Conservation (phyloP, 2,888 invertebrate genomes). For the Agonopterix arenella region DNA sequence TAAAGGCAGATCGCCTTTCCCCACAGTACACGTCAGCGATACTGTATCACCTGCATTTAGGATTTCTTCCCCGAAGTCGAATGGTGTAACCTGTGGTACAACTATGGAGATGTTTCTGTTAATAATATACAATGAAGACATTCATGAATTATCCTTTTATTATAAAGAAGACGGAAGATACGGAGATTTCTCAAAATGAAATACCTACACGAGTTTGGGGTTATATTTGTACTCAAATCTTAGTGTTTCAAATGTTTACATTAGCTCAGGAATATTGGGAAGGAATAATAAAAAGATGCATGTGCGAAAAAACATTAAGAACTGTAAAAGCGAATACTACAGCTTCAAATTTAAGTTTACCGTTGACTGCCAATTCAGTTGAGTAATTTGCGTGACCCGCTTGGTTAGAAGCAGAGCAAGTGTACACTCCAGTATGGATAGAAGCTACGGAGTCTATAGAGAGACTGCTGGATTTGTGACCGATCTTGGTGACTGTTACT, state of each 20-base stretch:
- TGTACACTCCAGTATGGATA: conserved; percentile 85
- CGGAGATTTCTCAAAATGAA: no score
- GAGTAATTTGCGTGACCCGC: conserved; percentile 82
- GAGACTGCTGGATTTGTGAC: conserved; percentile 81
- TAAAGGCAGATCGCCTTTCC: conserved; percentile 83
- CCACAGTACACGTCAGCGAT: conserved; percentile 81
- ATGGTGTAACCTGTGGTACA: conserved; percentile 87
- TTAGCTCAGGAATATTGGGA: neutral
- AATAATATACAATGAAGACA: no score
- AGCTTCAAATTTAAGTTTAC: conserved; percentile 54
- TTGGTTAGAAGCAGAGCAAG: conserved; percentile 82
- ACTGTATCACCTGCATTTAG: conserved; percentile 85
- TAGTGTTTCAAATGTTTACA: no score
- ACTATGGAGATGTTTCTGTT: conserved; percentile 61
- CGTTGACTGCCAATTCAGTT: conserved; percentile 82
- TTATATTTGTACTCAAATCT: no score
- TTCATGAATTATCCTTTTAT: no score
- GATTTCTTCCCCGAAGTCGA: conserved; percentile 85
- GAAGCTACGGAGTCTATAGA: conserved; percentile 85
- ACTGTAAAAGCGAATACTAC: conserved; percentile 4
- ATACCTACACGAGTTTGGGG: no score
- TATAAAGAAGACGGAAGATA: no score
- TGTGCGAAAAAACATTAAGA: neutral
- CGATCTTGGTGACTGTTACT: conserved; percentile 76
- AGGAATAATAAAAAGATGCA: conserved; percentile 1